Conservation (phyloP, 2,113 vertebrate genomes). For the Speoplatyrhinus poulsoni region DNA sequence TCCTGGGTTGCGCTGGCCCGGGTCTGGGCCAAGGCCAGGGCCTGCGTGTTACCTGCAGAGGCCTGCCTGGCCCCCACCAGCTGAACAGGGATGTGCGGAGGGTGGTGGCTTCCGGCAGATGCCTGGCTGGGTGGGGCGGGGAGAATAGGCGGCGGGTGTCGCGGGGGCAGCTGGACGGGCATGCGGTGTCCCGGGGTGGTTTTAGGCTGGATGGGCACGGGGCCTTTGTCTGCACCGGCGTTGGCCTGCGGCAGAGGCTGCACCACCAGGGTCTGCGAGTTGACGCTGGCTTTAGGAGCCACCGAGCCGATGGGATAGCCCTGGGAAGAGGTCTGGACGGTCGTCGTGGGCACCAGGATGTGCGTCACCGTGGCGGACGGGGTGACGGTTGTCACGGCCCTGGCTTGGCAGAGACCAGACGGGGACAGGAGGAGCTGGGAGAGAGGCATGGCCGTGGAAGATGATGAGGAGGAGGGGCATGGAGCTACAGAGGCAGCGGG, state of each 20-base stretch:
- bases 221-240: slow-evolving; percentile 74
- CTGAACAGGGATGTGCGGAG: slow-evolving; percentile 92
- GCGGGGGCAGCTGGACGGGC: slow-evolving; percentile 74
- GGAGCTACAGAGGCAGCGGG: slow-evolving; percentile 59
- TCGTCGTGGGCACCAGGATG: slow-evolving; percentile 77
- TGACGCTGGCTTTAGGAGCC: slow-evolving; percentile 76
- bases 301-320: slow-evolving; percentile 85
- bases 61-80: slow-evolving; percentile 92
- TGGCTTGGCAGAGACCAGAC: slow-evolving; percentile 79
- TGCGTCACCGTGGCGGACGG: slow-evolving; percentile 69
- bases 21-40: slow-evolving; percentile 85
- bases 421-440: slow-evolving; percentile 92
- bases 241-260: slow-evolving; percentile 87
- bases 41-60: slow-evolving; percentile 83
- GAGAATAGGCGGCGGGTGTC: slow-evolving; percentile 77
- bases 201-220: slow-evolving; percentile 92
- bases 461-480: slow-evolving; percentile 73
- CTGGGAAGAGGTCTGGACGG: slow-evolving; percentile 71
- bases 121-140: slow-evolving; percentile 76
- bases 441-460: slow-evolving; percentile 77
- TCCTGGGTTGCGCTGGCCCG: slow-evolving; percentile 62
- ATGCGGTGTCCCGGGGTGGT: slow-evolving; percentile 72
- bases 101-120: slow-evolving; percentile 67
- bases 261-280: slow-evolving; percentile 92
- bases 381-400: slow-evolving; percentile 48